phyloP scores from a whole-genome alignment of 2,113 vertebrate genomes.

The Protomyctophum bolini region DNA sequence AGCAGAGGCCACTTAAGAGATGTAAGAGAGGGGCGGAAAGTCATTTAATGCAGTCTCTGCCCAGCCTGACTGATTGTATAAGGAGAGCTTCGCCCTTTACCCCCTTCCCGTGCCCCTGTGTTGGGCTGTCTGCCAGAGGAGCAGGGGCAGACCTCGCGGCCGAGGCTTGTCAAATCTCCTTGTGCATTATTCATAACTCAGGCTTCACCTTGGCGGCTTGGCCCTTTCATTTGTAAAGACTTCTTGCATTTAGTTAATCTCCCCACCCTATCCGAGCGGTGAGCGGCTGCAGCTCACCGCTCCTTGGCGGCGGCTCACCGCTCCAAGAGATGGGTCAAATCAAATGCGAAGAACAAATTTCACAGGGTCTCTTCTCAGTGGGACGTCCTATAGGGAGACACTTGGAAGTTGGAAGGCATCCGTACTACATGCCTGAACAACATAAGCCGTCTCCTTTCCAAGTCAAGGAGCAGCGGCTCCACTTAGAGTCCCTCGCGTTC shows the following conservation, averaged over 20 bases:
- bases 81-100: slow-evolving; percentile 1
- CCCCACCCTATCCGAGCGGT: slow-evolving; percentile 19
- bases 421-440: too few species aligned
- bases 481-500: too few species aligned
- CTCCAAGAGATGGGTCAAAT: too few species aligned
- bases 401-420: too few species aligned
- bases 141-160: slow-evolving; percentile 15
- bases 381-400: neutral
- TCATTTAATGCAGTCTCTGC: slow-evolving; percentile 1
- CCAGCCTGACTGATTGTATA: neutral
- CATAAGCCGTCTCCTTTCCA: too few species aligned
- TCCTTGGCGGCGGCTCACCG: too few species aligned
- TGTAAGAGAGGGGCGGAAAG: slow-evolving; percentile 35
- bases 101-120: slow-evolving; percentile 5
- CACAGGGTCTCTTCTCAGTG: too few species aligned
- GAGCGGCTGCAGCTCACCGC: too few species aligned
- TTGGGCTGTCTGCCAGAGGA: slow-evolving; percentile 5
- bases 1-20: slow-evolving; percentile 38
- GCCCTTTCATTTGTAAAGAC: slow-evolving; percentile 24
- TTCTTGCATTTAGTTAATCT: slow-evolving; percentile 33
- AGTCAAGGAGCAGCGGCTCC: too few species aligned
- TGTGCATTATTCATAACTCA: slow-evolving; percentile 55
- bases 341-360: too few species aligned
- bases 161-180: slow-evolving; percentile 21
- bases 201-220: slow-evolving; percentile 52